Conservation (phyloP, 2,888 invertebrate species). For the Neoitamus cyanurus region DNA sequence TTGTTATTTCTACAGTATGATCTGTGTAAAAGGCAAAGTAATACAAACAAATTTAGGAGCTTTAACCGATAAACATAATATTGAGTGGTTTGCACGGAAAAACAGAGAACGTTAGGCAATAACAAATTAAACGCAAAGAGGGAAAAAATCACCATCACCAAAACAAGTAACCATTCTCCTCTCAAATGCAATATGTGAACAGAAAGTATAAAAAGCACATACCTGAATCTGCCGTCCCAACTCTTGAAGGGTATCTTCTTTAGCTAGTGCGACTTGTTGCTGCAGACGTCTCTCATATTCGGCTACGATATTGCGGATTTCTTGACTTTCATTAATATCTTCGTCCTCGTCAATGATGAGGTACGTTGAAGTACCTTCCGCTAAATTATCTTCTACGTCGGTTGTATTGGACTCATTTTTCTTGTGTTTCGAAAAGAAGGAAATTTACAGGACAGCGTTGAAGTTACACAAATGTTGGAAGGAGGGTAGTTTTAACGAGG, state of each 20-base stretch:
- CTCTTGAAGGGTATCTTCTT: conserved; percentile 75
- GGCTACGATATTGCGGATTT: conserved; percentile 64
- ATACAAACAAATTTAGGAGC: not conserved
- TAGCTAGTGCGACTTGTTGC: conserved; percentile 74
- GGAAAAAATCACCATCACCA: not conserved
- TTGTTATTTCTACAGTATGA: too few species aligned
- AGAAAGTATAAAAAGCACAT: conserved; percentile 57
- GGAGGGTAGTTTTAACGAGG: not conserved
- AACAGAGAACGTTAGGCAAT: not conserved
- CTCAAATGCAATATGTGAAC: conserved; percentile 6
- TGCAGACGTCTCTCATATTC: conserved; percentile 70
- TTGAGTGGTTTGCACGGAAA: not conserved
- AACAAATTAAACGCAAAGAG: not conserved
- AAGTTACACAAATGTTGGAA: conserved; percentile 18
- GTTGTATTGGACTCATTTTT: conserved; percentile 30
- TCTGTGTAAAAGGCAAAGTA: not conserved
- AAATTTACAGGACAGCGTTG: conserved; percentile 24
- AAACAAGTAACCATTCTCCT: not conserved
- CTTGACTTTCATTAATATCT: conserved; percentile 63
- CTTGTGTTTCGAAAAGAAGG: conserved; percentile 29
- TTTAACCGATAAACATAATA: not conserved
- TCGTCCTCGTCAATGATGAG: conserved; percentile 65
- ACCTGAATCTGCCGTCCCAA: conserved; percentile 82
- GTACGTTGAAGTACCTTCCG: conserved; percentile 55
- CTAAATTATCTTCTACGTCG: conserved; percentile 21